phyloP scores from a whole-genome alignment of 2,113 vertebrate species.

The human region GRCh38 chr3:157576001-157576500 shows the following conservation, averaged over 20 bases:
- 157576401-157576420: not conserved
- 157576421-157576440: not conserved
- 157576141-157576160: slow-evolving; percentile 71
- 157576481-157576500: not conserved
- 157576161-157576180: not conserved
- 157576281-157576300: not conserved
- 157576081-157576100: slow-evolving; percentile 85
- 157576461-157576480: not conserved
- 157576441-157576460: not conserved
- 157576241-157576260: not conserved
- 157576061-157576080: slow-evolving; percentile 84
- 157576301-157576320: not conserved
- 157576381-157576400: slow-evolving; percentile 39
- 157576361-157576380: slow-evolving; percentile 17
- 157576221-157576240: not conserved
- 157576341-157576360: not conserved
- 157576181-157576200: not conserved
- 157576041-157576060: slow-evolving; percentile 84
- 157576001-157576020: slow-evolving; percentile 6
- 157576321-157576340: not conserved
- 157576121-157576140: slow-evolving; percentile 77
- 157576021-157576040: slow-evolving; percentile 76
- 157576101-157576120: slow-evolving; percentile 86
- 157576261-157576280: not conserved
- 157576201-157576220: not conserved